Base-by-base conservation (phyloP, 2,113 vertebrate species). In the Sorex araneus region DNA sequence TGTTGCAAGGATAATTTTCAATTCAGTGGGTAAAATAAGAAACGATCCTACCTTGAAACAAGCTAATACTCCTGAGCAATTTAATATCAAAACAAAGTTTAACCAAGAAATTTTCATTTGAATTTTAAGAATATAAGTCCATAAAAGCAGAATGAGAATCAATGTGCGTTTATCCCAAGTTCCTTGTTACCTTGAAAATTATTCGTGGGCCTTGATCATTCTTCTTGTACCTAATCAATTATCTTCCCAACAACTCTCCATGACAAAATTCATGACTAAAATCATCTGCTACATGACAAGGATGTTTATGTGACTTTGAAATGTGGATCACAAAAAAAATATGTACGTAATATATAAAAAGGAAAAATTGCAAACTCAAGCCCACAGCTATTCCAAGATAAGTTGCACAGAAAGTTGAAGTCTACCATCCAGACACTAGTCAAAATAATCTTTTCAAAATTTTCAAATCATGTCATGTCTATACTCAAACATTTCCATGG, bases 361-460 rank as follows among this genome's bases (percentile, higher is more conserved):
- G 21, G 87, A 77, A 87, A 94, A 89, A 94, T 94, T 87, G 87
- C 34, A 91, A 92, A 45, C 93, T 94, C 73, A 60, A 60, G 89
- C 50, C 40, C 73, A 87, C 90, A 95, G 87, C 81, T 96, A 94
- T 94, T 89, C 40, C 25, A 40, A 76, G 23, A 54, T 54, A 83
- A 70, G 10, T 9, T 77, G n/a, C 50, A 47, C 21, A 82, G 87
- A 79, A n/a, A 32, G 63, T 30, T 11, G 60, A 54, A 66, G 8
- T 82, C 64, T 78, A 0, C 36, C 28, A 8, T 84, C 30, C 19
- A 36, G 60, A 73, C 3, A 64, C 57, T 15, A 63, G 73, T 2
- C 0, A 69, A 16, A 73, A 74, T 60, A 36, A 34, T 89, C 60
- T 91, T 78, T 84, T 43, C 54, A 54, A 25, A 85, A 86, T n/a